Evolutionary conservation across 2,113 vertebrate genomes (phyloP).

Genomic region (Gambusia holbrooki): DNA sequence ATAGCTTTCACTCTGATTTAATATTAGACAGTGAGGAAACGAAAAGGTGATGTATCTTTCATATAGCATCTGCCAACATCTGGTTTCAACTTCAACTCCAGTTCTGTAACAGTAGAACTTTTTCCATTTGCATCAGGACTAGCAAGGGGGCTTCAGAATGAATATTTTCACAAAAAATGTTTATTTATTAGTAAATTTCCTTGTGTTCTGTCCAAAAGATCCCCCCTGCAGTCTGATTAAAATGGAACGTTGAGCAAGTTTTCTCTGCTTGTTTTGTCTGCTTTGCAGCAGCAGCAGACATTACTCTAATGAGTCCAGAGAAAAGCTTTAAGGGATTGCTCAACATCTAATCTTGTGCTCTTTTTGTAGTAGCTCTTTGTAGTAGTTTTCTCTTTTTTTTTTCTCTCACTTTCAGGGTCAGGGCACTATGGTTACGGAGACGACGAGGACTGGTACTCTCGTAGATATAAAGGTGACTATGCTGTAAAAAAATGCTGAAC

Average conservation of each 20-base stretch:
- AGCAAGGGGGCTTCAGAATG: constrained; percentile 7
- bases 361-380: constrained; percentile 19
- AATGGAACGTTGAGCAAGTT: constrained; percentile 57
- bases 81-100: neutral
- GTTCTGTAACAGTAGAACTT: neutral
- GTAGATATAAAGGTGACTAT: constrained; percentile 90
- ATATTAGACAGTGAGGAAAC: neutral
- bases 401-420: constrained; percentile 89
- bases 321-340: constrained; percentile 56
- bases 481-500: neutral
- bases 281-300: constrained; percentile 3
- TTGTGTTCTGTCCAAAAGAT: constrained; percentile 52
- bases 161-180: constrained; percentile 26
- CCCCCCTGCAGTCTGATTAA: constrained; percentile 42
- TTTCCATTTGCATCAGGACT: constrained; percentile 15
- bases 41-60: neutral
- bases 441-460: constrained; percentile 90
- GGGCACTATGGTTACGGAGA: constrained; percentile 91
- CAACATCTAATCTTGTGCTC: constrained; percentile 51
- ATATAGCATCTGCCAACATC: neutral
- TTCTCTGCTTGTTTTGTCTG: constrained; percentile 31
- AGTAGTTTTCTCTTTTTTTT: constrained; percentile 80
- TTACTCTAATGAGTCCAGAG: constrained; percentile 23
- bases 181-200: constrained; percentile 25
- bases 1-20: neutral